Conservation (phyloP, 2,888 invertebrate species). For the Cacoxenus indagator region DNA sequence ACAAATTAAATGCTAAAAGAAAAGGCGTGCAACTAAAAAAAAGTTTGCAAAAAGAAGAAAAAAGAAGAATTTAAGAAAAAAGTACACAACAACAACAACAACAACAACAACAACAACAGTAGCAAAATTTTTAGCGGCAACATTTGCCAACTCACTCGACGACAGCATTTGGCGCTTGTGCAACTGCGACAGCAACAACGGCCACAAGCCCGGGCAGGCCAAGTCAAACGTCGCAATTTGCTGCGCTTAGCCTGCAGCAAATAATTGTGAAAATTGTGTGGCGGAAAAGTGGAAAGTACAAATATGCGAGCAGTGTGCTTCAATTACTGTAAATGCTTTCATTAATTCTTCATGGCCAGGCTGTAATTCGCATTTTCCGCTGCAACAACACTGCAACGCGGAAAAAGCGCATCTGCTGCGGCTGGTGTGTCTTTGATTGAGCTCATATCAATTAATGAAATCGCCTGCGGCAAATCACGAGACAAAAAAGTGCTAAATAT, state of each 20-base stretch:
- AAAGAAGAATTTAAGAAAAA: neutral
- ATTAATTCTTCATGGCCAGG: slow-evolving; percentile 35
- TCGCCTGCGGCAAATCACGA: neutral
- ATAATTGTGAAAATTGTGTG: slow-evolving; percentile 31
- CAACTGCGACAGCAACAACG: slow-evolving; percentile 37
- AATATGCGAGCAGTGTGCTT: slow-evolving; percentile 23
- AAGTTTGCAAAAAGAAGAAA: neutral
- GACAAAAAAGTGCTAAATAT: neutral
- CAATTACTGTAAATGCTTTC: slow-evolving; percentile 51
- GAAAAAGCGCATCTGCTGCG: neutral
- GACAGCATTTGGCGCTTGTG: slow-evolving; percentile 21
- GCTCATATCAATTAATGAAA: neutral
- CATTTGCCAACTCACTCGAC: too few species aligned
- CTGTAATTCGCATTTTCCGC: slow-evolving; percentile 1
- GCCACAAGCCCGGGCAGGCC: slow-evolving; percentile 30
- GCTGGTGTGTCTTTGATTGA: neutral
- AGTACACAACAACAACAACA: slow-evolving; percentile 21
- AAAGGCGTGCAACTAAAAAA: slow-evolving; percentile 23
- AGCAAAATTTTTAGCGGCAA: neutral
- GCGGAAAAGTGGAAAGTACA: slow-evolving; percentile 44
- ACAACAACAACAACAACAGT: neutral
- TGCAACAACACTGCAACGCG: neutral
- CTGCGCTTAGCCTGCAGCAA: slow-evolving; percentile 1
- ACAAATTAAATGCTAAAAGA: slow-evolving; percentile 33
- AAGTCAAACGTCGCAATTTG: neutral